Evolutionary conservation across 2,113 vertebrate species (phyloP).

Genomic region (Phainopepla nitens): DNA sequence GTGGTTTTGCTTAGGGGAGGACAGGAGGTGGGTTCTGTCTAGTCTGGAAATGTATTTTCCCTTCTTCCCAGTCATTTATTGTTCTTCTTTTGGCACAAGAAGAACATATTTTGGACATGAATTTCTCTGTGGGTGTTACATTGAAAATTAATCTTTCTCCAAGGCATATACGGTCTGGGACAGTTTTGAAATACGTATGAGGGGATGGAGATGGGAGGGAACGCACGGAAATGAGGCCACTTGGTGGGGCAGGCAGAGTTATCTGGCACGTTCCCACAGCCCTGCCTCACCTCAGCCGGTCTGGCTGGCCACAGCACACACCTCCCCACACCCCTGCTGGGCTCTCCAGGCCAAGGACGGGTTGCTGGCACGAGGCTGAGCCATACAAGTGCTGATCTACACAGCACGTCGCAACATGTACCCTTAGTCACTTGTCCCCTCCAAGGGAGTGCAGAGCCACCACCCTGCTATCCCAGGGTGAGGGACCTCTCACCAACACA

Average conservation of each 20-base stretch:
- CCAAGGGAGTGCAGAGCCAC: not conserved
- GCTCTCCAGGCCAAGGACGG: fast-evolving
- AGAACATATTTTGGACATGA: conserved; percentile 52
- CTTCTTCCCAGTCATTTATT: conserved; percentile 39
- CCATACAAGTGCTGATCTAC: fast-evolving
- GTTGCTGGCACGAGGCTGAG: fast-evolving
- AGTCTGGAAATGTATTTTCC: conserved; percentile 35
- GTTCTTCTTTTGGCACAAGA: conserved; percentile 58
- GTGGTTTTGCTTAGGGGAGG: conserved; percentile 16
- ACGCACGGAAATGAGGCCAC: not conserved
- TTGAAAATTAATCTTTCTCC: conserved; percentile 56
- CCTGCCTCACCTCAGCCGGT: not conserved
- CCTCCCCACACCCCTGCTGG: fast-evolving
- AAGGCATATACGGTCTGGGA: not conserved
- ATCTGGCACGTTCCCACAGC: not conserved
- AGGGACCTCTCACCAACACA: fast-evolving
- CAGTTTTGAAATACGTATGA: not conserved
- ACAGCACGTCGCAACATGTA: fast-evolving
- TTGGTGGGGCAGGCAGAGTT: not conserved
- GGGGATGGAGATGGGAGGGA: not conserved
- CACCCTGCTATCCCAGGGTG: fast-evolving
- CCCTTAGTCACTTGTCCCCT: fast-evolving
- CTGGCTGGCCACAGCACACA: fast-evolving
- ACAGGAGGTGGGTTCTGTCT: conserved; percentile 31
- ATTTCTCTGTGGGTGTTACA: conserved; percentile 57